These are phyloP conservation scores for Eulemur mongoz DNA, from an alignment of 2,797 vertebrate species.

Conservation along the genomic window DNA sequence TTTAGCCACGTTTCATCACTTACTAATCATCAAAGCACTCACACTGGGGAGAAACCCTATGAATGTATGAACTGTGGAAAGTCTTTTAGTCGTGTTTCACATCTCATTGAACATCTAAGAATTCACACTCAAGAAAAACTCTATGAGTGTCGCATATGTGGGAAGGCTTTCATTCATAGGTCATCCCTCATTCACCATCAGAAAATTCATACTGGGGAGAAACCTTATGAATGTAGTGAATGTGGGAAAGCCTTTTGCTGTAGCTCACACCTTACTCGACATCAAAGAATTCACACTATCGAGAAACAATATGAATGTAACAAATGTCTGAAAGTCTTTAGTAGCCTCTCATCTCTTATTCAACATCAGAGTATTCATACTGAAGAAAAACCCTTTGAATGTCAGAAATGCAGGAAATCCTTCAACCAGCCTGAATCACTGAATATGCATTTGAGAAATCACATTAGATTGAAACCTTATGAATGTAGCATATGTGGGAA, in stretches of 20 bases:
- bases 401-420: constrained; percentile 69
- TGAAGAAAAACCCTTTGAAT: constrained; percentile 71
- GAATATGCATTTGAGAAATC: constrained; percentile 76
- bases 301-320: constrained; percentile 69
- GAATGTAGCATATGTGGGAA: constrained; percentile 75
- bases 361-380: constrained; percentile 73
- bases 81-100: constrained; percentile 73
- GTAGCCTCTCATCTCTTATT: constrained; percentile 62
- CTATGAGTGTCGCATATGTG: constrained; percentile 72
- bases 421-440: constrained; percentile 66
- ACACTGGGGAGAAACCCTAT: constrained; percentile 72
- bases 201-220: constrained; percentile 70
- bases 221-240: constrained; percentile 62
- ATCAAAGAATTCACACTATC: constrained; percentile 65
- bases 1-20: constrained; percentile 68
- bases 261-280: constrained; percentile 70
- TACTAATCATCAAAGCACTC: constrained; percentile 68
- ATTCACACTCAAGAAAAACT: constrained; percentile 75
- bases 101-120: constrained; percentile 71
- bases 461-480: constrained; percentile 72
- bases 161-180: constrained; percentile 70
- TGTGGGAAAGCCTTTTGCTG: constrained; percentile 69
- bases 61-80: constrained; percentile 73
- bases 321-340: constrained; percentile 72
- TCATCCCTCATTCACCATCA: constrained; percentile 70